Evolutionary conservation across 2,888 invertebrate genomes (phyloP).

Genomic region (Pristionchus exspectatus): DNA sequence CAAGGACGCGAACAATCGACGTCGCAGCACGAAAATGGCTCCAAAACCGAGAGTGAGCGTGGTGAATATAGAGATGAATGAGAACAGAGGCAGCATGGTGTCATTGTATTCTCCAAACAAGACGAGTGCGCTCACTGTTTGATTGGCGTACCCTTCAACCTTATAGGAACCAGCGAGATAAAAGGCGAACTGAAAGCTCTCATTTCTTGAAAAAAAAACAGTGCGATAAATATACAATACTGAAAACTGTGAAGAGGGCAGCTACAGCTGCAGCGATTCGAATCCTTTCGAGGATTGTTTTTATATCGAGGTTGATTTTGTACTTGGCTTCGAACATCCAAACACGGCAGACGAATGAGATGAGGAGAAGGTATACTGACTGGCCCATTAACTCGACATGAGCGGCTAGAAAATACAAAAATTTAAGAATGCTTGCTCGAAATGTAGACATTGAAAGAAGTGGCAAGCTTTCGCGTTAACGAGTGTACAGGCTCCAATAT

Average conservation of each 20-base stretch:
- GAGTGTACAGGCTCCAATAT: not conserved
- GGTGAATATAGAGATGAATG: not conserved
- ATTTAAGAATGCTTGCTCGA: not conserved
- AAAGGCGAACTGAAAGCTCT: not conserved
- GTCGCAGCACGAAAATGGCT: not conserved
- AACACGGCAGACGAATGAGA: not conserved
- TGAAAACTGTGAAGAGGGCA: not conserved
- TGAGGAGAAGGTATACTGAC: not conserved
- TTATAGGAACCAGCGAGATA: not conserved
- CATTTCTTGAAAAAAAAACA: not conserved
- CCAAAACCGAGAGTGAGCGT: not conserved
- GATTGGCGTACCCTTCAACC: not conserved
- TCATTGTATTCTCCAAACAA: not conserved
- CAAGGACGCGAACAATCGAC: not conserved
- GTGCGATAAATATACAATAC: not conserved
- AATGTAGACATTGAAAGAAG: not conserved
- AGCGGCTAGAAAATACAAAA: not conserved
- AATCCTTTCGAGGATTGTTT: not conserved
- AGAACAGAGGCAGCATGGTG: not conserved
- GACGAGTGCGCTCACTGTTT: not conserved
- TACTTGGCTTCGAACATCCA: not conserved
- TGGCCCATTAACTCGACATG: not conserved
- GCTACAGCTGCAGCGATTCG: not conserved
- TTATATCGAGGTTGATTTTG: not conserved
- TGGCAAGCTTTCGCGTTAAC: not conserved